Evolutionary conservation across 1,140 invertebrate genomes (phyloP), one percentile per base, ranked within the genome.

Genomic region (Nephila pilipes): DNA sequence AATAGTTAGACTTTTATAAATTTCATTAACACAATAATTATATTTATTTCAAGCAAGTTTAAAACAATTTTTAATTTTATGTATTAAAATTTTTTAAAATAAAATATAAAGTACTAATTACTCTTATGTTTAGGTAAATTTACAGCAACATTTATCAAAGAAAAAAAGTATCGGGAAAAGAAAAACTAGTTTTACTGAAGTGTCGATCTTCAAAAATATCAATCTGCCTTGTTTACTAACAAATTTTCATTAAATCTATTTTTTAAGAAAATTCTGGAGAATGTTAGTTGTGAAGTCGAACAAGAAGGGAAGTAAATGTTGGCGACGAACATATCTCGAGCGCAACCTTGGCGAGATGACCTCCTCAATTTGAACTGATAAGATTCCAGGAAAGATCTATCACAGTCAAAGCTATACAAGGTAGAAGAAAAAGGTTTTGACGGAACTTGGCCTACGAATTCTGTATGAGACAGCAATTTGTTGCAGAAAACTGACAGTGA

Each of bases 291-390:
- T 6, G n/a, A 65, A n/a, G 63, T 25, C n/a, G n/a, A 65, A 65
- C n/a, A 25, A 65, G 25, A 65, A 25, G n/a, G 63, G 63, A 65
- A 65, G 63, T 25, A 25, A 12, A 65, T 1, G 63, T 65, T 65
- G 63, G 63, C 63, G 63, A 65, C 63, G 8, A 25, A n/a, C 63
- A 25, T 65, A 65, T 25, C 63, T 25, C 63, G 10, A 5, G 25
- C 63, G 63, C 63, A 65, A 25, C 63, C 63, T 65, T 65, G 63
- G 63, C 63, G 63, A 65, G 63, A 65, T 65, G 63, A 65, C 63
- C 63, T 65, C 63, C n/a, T 65, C 63, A 65, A 65, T 65, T 65
- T 65, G 63, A 65, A 65, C 63, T 65, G 63, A 65, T 65, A 65
- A 65, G 63, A 65, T 65, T 65, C 63, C 25, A 22, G 22, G 63